A percentile compares a stretch with the other conserved stretches of the same genome.
Evolutionary conservation across 1,140 invertebrate genomes (phyloP).

Genomic region (Drosophila pseudoobscura): DNA sequence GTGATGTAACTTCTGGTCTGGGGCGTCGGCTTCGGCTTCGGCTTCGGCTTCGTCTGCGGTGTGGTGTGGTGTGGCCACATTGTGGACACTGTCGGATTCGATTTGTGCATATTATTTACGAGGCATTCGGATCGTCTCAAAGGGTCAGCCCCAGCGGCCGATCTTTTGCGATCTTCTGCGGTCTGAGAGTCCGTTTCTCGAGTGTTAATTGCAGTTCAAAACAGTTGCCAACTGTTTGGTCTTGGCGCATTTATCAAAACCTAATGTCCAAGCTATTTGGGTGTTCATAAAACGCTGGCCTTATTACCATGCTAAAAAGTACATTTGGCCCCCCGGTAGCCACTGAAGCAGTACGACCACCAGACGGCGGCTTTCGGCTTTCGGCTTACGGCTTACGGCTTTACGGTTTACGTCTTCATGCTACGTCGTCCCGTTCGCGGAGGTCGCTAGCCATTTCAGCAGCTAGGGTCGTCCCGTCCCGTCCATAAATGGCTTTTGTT

Average conservation of each 20-base stretch:
- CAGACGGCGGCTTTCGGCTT: constrained; percentile 26
- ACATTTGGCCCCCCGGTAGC: constrained; percentile 47
- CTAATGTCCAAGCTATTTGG: constrained; percentile 51
- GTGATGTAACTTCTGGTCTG: constrained; percentile 47
- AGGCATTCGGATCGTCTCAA: constrained; percentile 3
- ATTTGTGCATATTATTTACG: constrained; percentile 65
- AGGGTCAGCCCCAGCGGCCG: constrained; percentile 22
- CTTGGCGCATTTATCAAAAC: constrained; percentile 59
- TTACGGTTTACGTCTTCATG: constrained; percentile 50
- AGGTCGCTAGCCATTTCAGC: constrained; percentile 57
- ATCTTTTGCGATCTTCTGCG: not conserved
- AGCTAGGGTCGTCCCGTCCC: constrained; percentile 43
- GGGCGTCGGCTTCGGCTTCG: too few species aligned
- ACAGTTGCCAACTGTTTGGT: constrained; percentile 29
- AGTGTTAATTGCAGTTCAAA: constrained; percentile 59
- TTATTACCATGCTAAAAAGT: constrained; percentile 65
- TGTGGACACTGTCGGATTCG: constrained; percentile 52
- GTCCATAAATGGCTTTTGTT: constrained; percentile 51
- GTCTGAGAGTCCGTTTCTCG: constrained; percentile 18
- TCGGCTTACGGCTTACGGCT: not conserved
- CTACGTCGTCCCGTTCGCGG: constrained; percentile 50
- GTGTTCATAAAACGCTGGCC: constrained; percentile 52
- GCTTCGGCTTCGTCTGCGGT: too few species aligned
- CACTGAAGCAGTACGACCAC: constrained; percentile 34
- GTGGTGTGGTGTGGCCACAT: not conserved